Evolutionary conservation across 2,113 vertebrate genomes (phyloP).

Genomic region (Odobenus rosmarus): DNA sequence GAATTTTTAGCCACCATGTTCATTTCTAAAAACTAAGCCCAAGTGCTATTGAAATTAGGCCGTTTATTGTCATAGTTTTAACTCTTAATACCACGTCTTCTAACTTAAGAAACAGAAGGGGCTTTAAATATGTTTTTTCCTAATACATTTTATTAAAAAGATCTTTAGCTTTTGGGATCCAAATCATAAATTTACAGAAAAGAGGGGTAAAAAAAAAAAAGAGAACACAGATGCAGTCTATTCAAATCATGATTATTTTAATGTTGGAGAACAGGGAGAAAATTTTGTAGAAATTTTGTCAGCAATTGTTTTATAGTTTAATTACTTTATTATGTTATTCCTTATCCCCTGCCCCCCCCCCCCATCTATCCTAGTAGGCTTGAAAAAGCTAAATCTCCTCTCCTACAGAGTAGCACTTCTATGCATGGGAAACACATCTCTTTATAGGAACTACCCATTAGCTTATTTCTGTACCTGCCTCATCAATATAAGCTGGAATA

Average conservation of each 20-base stretch:
- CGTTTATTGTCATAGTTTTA: neutral
- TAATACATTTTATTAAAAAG: conserved; percentile 50
- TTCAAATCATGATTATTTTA: conserved; percentile 51
- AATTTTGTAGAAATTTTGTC: neutral
- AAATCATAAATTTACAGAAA: conserved; percentile 10
- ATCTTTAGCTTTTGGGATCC: conserved; percentile 34
- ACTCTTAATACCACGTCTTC: neutral
- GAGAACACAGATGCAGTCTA: neutral
- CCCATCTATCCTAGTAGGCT: neutral
- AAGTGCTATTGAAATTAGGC: neutral
- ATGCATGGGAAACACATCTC: conserved; percentile 9
- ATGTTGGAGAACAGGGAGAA: neutral
- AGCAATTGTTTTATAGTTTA: conserved; percentile 51
- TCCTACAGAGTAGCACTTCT: neutral
- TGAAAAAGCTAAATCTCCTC: conserved; percentile 6
- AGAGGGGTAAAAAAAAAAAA: neutral
- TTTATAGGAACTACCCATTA: conserved; percentile 46
- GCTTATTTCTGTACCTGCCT: conserved; percentile 54
- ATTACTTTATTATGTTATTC: conserved; percentile 41
- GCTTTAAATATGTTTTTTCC: conserved; percentile 50
- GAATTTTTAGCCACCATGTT: neutral
- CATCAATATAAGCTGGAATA: conserved; percentile 50
- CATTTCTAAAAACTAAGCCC: neutral
- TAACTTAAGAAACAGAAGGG: neutral
- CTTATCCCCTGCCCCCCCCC: neutral